phyloP scores from a whole-genome alignment of 2,797 vertebrate species.

The Oreonectes daqikongensis region DNA sequence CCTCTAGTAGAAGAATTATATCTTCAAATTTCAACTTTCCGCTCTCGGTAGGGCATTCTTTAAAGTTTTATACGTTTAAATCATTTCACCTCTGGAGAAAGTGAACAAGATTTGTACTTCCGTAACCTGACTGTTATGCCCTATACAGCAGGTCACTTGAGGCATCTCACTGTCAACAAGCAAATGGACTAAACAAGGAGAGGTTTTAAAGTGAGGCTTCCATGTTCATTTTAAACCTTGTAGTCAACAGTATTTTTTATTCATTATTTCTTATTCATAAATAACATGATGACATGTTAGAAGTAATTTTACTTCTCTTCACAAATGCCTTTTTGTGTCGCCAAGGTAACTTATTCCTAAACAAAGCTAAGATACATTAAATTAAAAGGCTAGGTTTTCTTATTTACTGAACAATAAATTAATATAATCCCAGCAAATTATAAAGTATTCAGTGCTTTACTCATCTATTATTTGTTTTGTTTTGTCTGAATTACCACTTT shows the following conservation, averaged over 20 bases:
- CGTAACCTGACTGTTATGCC: neutral
- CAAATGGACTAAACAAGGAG: neutral
- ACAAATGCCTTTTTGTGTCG: too few relatives aligned
- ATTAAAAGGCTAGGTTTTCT: slow-evolving; percentile 4
- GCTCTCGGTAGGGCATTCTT: neutral
- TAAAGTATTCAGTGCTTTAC: slow-evolving; percentile 43
- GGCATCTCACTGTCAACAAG: slow-evolving; percentile 2
- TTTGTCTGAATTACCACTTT: slow-evolving; percentile 30
- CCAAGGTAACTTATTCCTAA: neutral
- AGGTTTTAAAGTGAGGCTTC: neutral
- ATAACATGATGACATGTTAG: too few relatives aligned
- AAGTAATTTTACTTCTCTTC: too few relatives aligned
- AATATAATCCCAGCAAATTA: slow-evolving; percentile 1
- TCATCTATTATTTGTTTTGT: slow-evolving; percentile 49
- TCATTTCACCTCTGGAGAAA: neutral
- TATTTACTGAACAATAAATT: slow-evolving; percentile 10
- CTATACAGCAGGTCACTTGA: too few relatives aligned
- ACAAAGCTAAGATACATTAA: neutral
- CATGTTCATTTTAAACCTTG: neutral
- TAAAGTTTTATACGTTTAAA: neutral
- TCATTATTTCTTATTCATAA: too few relatives aligned
- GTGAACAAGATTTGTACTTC: neutral
- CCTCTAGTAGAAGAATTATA: too few relatives aligned
- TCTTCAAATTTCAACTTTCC: neutral
- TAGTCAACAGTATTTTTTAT: neutral